These are phyloP conservation scores for Montipora cactus DNA, from an alignment of 64 coral and sea anemone species.

Conservation along the genomic window DNA sequence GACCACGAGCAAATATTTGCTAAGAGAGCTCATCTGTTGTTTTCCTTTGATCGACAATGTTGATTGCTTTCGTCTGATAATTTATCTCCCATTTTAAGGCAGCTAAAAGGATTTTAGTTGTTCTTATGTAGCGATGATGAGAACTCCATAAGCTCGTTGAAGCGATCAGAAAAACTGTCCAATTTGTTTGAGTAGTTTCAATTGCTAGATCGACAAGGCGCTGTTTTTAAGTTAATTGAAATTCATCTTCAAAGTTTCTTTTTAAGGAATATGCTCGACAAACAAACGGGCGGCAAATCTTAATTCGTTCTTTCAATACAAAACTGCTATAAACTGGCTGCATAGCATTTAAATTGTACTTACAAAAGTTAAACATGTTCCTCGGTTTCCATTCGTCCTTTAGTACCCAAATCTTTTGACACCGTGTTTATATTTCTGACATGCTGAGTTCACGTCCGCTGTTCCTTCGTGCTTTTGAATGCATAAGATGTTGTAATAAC, in stretches of 20 bases:
- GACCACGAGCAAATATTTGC: neutral
- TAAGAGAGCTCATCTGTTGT: neutral
- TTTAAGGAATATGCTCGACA: neutral
- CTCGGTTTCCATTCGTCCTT: neutral
- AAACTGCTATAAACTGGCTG: too few relatives aligned
- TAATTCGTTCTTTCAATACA: too few relatives aligned
- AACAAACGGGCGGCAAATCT: neutral
- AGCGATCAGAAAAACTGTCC: neutral
- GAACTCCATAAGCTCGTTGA: neutral
- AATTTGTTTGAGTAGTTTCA: conserved; percentile 14
- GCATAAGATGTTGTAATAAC: conserved; percentile 8
- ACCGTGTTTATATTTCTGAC: neutral
- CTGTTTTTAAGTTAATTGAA: conserved; percentile 27
- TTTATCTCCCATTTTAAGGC: neutral
- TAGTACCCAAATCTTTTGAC: neutral
- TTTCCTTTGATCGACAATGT: neutral
- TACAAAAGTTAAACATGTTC: neutral
- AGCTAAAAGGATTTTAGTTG: neutral
- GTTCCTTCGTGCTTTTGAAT: conserved; percentile 12
- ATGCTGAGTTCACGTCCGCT: neutral
- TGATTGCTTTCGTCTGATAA: neutral
- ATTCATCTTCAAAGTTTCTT: conserved; percentile 6
- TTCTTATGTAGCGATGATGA: neutral
- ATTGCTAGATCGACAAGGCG: neutral
- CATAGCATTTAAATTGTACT: neutral